A percentile compares a stretch with the other conserved stretches of the same genome.
These are phyloP conservation scores for Amazona vittata DNA, from an alignment of 2,113 vertebrate genomes.

Conservation along the genomic window DNA sequence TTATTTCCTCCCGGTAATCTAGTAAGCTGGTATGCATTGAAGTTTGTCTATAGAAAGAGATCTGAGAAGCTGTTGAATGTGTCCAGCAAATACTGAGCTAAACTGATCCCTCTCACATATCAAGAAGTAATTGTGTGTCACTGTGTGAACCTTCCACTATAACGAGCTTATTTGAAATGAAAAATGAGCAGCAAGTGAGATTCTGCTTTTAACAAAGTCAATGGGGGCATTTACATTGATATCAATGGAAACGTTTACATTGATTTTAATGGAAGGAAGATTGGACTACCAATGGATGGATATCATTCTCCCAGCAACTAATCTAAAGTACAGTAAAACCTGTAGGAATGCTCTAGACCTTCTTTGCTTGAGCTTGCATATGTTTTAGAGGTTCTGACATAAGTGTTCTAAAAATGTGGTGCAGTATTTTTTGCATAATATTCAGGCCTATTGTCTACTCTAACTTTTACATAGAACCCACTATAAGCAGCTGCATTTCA, in stretches of 20 bases:
- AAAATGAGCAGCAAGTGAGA: not conserved
- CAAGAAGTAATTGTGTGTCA: not conserved
- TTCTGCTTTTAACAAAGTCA: not conserved
- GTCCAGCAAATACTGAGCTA: not conserved
- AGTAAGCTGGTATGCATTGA: not conserved
- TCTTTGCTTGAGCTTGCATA: not conserved
- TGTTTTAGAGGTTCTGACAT: not conserved
- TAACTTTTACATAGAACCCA: conserved; percentile 6
- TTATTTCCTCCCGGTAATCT: not conserved
- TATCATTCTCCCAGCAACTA: not conserved
- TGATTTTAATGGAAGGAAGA: not conserved
- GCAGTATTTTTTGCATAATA: not conserved
- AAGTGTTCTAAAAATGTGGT: not conserved
- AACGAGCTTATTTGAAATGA: not conserved
- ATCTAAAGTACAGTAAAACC: not conserved
- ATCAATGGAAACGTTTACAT: not conserved
- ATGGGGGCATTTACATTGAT: not conserved
- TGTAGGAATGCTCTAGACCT: not conserved
- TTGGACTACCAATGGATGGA: not conserved
- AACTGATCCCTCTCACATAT: not conserved
- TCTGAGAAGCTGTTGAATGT: not conserved
- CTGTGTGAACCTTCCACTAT: not conserved
- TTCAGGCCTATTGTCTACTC: conserved; percentile 1
- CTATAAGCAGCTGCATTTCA: conserved; percentile 15
- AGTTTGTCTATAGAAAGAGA: not conserved